Evolutionary conservation across 2,888 invertebrate species (phyloP), one percentile per base, ranked within the genome.

Genomic region (Morinoia aosen): DNA sequence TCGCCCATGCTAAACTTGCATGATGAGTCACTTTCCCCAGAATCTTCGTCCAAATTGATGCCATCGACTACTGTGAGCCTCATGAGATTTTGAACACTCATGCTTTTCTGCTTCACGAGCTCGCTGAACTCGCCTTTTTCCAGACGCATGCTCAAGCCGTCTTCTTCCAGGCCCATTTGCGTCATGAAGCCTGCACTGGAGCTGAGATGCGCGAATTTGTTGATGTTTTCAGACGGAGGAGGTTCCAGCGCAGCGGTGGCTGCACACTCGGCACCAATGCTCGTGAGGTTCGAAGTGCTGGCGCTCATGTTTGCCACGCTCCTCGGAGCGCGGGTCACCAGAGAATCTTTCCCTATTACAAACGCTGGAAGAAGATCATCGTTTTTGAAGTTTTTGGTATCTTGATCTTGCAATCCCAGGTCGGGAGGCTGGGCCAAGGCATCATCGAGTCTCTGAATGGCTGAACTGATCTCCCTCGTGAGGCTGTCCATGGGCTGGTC

Each of bases 1-100:
- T 93, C 57, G 2, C 93, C 93, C 56, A 93, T 39, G 57, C 93
- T 93, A 57, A 93, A 93, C 58, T 93, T 93, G 93, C 57, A 93
- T 33, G 93, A 93, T 2, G 93, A 57, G 58, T 93, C 93, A 19
- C 93, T 93, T 12, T 97, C 96, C 90, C 97, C 97, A 95, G 97
- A 97, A 8, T 98, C 98, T 7, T 98, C 98, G 33, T 95, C 95
- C 58, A 95, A 95, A 39, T 95, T 95, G 39, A 94, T 94, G 14
- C 97, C 97, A 97, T 98, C 98, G 48, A 98, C 98, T 97, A 98
- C 98, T 33, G 98, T 98, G 91, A 98, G 97, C 76, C 98, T 97
- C 98, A 98, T 98, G 58, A 98, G 97, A 97, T 98, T 98, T 16
- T 98, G 98, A 0, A 98, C 98, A 95, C 98, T 98, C 97, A 98